Conservation (phyloP, 2,888 invertebrate species). For the Meliscaeva auricollis region DNA sequence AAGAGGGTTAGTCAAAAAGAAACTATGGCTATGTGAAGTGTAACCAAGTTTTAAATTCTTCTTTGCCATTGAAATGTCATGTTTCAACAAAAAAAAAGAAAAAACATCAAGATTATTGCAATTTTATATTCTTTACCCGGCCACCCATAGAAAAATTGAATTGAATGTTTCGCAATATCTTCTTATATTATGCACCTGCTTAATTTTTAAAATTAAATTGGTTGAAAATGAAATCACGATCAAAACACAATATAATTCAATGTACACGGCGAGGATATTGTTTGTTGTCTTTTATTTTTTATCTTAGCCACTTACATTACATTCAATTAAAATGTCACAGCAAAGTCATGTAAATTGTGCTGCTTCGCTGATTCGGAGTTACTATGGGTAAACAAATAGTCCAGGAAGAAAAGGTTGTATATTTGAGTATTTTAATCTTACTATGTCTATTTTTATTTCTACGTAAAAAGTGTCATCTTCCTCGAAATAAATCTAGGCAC, state of each 20-base stretch:
- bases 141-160: slow-evolving; percentile 4
- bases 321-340: slow-evolving; percentile 47
- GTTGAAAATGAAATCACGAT: slow-evolving; percentile 23
- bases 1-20: no score
- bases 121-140: not conserved
- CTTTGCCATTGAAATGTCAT: not conserved
- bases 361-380: slow-evolving; percentile 20
- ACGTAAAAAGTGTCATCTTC: not conserved
- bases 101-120: slow-evolving; percentile 9
- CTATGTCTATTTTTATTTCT: no score
- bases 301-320: slow-evolving; percentile 21
- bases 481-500: not conserved
- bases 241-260: slow-evolving; percentile 19
- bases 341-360: slow-evolving; percentile 28
- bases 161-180: slow-evolving; percentile 5
- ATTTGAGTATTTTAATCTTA: no score
- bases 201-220: slow-evolving; percentile 3
- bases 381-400: not conserved
- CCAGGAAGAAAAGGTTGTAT: not conserved
- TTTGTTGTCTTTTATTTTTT: not conserved
- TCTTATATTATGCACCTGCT: slow-evolving; percentile 12
- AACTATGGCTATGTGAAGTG: no score
- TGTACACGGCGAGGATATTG: no score
- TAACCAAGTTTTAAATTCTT: no score
- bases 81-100: not conserved